Base-by-base conservation (phyloP, 1,140 invertebrate species). In the Conus betulinus region DNA sequence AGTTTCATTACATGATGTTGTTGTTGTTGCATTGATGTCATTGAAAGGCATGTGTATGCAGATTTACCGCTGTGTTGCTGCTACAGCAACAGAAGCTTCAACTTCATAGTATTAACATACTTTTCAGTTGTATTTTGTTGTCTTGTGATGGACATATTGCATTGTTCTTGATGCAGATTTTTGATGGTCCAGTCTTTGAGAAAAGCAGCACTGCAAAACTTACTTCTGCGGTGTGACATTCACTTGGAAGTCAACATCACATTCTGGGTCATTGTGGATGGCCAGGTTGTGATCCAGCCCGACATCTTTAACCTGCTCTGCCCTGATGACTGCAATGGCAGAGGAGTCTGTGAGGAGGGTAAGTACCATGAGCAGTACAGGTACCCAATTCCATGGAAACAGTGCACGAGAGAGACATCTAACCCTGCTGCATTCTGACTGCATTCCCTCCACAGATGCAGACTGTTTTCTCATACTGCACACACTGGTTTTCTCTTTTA, bases 321-420 rank as follows among this genome's bases (percentile, higher is more conserved):
- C 90, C 92, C 92, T 63, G 74, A 53, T 84, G 89, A 91, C 57
- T 93, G 92, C 74, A 92, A 85, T 76, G 88, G 79, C 25, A 79
- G 88, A 55, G 92, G 92, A 17, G 67, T 25, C 39, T 93, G 92
- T 87, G 89, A 82, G 71, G 81, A 92, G 85, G 92, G 92, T 92
- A 76, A 85, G 79, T 51, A 39, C 39, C 3, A 3, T 39, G 39
- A 39, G 39, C 39, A 39, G 39, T 39, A 39, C 39, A 39, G 39
- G 39, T 0, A 39, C 39, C 39, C 3, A 1, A 1, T 39, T 39
- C 39, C 39, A 39, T 39, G 39, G 39, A 39, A 39, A 39, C 39
- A 39, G 39, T 39, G 39, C 39, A 39, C 3, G 39, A 39, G 39
- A 39, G 39, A 39, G 39, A 39, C 39, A 39, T 39, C 39, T 39